phyloP scores from a whole-genome alignment of 2,113 vertebrate genomes.

The Peromyscus leucopus region DNA sequence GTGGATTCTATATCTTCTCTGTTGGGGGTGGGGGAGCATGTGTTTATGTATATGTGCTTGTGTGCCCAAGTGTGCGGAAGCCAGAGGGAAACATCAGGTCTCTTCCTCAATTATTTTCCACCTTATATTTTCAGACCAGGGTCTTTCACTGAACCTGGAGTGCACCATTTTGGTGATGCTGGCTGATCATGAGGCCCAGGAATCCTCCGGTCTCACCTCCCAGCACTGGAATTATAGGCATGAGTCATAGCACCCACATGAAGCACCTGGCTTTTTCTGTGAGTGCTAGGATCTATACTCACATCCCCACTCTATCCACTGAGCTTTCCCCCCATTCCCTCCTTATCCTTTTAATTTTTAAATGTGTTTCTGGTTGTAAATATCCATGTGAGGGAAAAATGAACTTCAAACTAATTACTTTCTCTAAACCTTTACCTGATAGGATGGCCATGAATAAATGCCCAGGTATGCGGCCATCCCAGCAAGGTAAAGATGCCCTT shows the following conservation, averaged over 20 bases:
- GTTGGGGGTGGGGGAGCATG: not conserved
- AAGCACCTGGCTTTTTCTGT: not conserved
- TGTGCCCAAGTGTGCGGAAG: not conserved
- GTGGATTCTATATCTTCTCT: not conserved
- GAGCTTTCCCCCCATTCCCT: not conserved
- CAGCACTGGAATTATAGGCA: not conserved
- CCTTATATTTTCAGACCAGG: not conserved
- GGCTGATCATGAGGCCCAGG: not conserved
- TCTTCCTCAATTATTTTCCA: too few species aligned
- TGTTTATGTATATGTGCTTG: not conserved
- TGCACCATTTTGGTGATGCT: too few species aligned
- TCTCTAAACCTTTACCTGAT: not conserved
- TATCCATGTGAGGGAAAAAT: not conserved
- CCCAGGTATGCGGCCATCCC: not conserved
- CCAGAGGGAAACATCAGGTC: not conserved
- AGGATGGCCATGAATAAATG: not conserved
- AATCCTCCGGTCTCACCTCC: not conserved
- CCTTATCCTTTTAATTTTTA: constrained; percentile 7
- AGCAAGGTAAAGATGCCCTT: not conserved
- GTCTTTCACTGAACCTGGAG: not conserved
- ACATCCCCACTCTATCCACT: not conserved
- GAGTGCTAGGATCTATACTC: not conserved
- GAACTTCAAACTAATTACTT: not conserved
- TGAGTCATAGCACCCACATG: not conserved
- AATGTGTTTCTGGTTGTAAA: constrained; percentile 51